Percentiles rank a stretch among this genome's conserved stretches.
phyloP scores from a whole-genome alignment of 2,888 invertebrate species.

The Apamea sordens region DNA sequence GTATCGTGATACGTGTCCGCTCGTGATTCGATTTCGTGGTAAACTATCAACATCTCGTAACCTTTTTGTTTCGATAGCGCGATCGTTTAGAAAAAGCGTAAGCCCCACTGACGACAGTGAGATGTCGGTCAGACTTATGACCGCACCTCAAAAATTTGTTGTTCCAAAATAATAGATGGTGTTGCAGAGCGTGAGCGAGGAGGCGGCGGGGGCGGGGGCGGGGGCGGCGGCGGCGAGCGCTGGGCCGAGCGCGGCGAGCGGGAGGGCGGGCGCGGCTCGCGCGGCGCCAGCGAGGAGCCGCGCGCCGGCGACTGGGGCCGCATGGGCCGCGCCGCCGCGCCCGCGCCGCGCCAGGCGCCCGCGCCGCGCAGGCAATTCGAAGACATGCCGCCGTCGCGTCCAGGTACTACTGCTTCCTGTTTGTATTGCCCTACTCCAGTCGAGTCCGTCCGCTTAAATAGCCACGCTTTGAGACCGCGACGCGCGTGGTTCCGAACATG shows the following conservation, averaged over 20 bases:
- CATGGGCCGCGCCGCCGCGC: slow-evolving; percentile 73
- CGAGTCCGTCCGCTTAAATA: slow-evolving; percentile 2
- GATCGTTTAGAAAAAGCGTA: neutral
- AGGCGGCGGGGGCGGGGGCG: slow-evolving; percentile 80
- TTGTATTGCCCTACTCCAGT: neutral
- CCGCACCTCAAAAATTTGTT: neutral
- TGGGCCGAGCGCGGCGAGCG: slow-evolving; percentile 69
- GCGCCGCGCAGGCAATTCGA: slow-evolving; percentile 78
- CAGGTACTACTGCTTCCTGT: slow-evolving; percentile 72
- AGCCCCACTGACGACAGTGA: neutral
- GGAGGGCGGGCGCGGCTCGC: slow-evolving; percentile 74
- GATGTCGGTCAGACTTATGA: neutral
- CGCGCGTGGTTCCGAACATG: neutral
- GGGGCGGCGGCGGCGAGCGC: slow-evolving; percentile 84
- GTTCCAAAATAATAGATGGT: slow-evolving; percentile 55
- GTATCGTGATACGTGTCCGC: neutral
- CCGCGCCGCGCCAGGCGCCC: slow-evolving; percentile 75
- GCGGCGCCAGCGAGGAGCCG: slow-evolving; percentile 80
- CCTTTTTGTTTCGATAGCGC: neutral
- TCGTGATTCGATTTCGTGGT: neutral
- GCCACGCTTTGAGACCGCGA: neutral
- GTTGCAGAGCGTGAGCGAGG: slow-evolving; percentile 74
- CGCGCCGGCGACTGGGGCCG: slow-evolving; percentile 83
- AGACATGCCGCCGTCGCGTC: slow-evolving; percentile 84
- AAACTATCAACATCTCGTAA: neutral